A percentile compares a stretch with the other conserved stretches of the same genome.
phyloP scores from a whole-genome alignment of 1,140 invertebrate genomes.

The Neelides sp. region DNA sequence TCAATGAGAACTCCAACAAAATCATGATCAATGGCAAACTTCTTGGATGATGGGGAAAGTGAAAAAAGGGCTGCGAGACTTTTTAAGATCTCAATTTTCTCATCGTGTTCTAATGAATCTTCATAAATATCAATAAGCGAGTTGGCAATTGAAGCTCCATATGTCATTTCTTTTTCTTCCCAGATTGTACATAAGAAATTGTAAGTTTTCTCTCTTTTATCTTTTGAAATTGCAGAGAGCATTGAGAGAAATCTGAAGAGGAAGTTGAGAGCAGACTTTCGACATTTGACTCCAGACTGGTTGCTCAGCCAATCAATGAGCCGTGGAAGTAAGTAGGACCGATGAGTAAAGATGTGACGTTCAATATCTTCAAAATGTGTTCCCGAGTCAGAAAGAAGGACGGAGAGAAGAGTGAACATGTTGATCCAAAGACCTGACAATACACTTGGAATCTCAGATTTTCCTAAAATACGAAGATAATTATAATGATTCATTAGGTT shows the following conservation, averaged over 20 bases:
- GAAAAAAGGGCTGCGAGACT: slow-evolving; percentile 6
- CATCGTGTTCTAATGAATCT: slow-evolving; percentile 9
- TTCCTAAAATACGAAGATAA: no score
- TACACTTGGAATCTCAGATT: no score
- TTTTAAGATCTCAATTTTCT: slow-evolving; percentile 11
- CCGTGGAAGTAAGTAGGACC: slow-evolving; percentile 11
- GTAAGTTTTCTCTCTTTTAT: background rate
- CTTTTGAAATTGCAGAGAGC: background rate
- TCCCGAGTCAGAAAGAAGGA: slow-evolving; percentile 16
- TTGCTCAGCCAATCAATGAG: slow-evolving; percentile 17
- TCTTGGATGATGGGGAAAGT: slow-evolving; percentile 15
- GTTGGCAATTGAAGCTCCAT: slow-evolving; percentile 13
- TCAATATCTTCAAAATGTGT: slow-evolving; percentile 28
- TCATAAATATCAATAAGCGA: slow-evolving; percentile 9
- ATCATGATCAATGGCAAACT: slow-evolving; percentile 10
- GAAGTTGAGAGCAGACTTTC: slow-evolving; percentile 13
- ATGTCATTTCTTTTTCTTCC: slow-evolving; percentile 7
- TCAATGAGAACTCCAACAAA: slow-evolving; percentile 1
- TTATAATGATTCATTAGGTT: no score
- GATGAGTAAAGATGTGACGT: slow-evolving; percentile 18
- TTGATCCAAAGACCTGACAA: slow-evolving; percentile 16
- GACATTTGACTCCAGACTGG: slow-evolving; percentile 3
- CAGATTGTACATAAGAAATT: slow-evolving; percentile 2
- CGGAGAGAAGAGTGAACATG: slow-evolving; percentile 17
- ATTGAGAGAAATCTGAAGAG: slow-evolving; percentile 11